These are phyloP conservation scores for Setophaga petechia DNA, from an alignment of 2,113 vertebrate species.

Conservation along the genomic window DNA sequence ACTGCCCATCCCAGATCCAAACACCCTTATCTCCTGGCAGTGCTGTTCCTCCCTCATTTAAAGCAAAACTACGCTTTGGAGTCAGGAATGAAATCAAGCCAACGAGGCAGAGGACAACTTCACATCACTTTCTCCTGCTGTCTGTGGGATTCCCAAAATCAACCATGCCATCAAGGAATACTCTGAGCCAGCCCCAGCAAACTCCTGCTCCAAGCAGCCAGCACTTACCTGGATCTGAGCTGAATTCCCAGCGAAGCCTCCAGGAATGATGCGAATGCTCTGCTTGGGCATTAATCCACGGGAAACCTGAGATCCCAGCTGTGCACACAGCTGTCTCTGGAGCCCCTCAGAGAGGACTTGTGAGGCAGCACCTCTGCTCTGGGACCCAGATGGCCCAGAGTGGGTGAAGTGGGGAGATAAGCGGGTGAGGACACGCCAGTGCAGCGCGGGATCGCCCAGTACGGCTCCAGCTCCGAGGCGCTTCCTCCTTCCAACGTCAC, in stretches of 20 bases:
- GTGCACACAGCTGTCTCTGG: fast-evolving
- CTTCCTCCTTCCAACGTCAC: not conserved
- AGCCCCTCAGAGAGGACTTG: not conserved
- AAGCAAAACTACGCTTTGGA: not conserved
- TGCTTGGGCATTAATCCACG: fast-evolving
- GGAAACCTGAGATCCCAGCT: fast-evolving
- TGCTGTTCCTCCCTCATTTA: not conserved
- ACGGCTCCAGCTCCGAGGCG: fast-evolving
- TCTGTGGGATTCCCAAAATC: not conserved
- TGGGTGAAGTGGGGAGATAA: not conserved
- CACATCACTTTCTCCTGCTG: not conserved
- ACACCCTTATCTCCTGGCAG: constrained; percentile 27
- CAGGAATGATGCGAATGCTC: fast-evolving
- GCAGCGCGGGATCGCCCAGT: fast-evolving
- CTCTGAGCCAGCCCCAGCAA: not conserved
- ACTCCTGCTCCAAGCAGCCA: not conserved
- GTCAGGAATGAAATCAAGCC: not conserved
- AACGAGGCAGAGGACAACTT: not conserved
- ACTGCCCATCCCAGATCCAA: constrained; percentile 23
- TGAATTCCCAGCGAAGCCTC: not conserved
- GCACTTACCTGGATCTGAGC: not conserved
- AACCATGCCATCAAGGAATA: fast-evolving
- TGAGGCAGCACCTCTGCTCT: not conserved
- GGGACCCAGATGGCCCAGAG: not conserved
- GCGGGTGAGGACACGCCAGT: not conserved